Evolutionary conservation across 92 coral and sea anemone genomes (phyloP).

Genomic region (Palythoa caribaeorum): DNA sequence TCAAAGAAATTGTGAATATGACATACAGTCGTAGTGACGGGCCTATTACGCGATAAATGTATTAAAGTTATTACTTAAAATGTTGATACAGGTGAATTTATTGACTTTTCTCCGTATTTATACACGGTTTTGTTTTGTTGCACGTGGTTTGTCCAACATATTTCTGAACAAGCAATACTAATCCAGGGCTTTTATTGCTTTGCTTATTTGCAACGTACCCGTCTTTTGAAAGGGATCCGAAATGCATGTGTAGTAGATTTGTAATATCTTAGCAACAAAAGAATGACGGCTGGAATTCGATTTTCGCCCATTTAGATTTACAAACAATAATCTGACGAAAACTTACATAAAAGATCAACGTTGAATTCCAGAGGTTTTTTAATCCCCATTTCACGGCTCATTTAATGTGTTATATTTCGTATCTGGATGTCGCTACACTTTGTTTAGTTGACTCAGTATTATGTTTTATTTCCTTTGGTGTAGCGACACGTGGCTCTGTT

Average conservation of each 20-base stretch:
- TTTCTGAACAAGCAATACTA: background rate
- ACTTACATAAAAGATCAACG: background rate
- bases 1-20: background rate
- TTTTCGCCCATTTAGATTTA: too few relatives aligned
- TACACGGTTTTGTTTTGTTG: conserved; percentile 29
- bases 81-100: conserved; percentile 48
- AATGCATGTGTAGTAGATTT: background rate
- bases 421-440: conserved; percentile 7
- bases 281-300: background rate
- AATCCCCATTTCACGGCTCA: conserved; percentile 43
- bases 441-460: background rate
- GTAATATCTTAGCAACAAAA: background rate
- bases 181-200: conserved; percentile 7
- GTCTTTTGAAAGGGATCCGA: background rate
- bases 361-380: conserved; percentile 1
- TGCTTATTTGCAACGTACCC: background rate
- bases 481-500: conserved; percentile 34
- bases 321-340: background rate
- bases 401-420: background rate
- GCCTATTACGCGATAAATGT: conserved; percentile 27
- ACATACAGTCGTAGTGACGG: background rate
- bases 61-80: conserved; percentile 8
- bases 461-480: conserved; percentile 24
- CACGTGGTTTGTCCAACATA: conserved; percentile 23
- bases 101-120: conserved; percentile 28